Evolutionary conservation across 2,888 invertebrate species (phyloP), one percentile per base, ranked within the genome.

Genomic region (Leptopilina drosophilae): DNA sequence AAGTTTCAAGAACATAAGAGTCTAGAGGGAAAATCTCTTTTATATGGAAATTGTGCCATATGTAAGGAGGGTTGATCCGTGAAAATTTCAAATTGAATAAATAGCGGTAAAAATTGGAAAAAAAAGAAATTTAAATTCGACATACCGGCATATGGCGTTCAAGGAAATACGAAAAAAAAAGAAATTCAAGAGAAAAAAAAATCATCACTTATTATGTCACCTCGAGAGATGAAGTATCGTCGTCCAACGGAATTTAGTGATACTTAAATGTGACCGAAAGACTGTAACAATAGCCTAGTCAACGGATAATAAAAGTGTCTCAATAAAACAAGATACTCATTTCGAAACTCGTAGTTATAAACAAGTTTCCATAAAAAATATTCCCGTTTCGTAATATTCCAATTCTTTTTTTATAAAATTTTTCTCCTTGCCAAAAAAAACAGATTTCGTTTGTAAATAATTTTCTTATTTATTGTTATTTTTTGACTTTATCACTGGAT

Each of bases 221-320:
- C 20, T 12, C 2, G 3, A 8, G 26, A 14, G 69, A 69, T 69
- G 26, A 69, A 69, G 53, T 56, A 59, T 56, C 53, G 56, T 56
- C 56, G 62, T 40, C 56, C 56, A 73, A 73, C 11, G 53, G 56
- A 73, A 73, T 73, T 73, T 73, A 73, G 56, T 15, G 40, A 56
- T 56, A 33, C 73, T 69, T 69, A 69, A 69, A 69, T 26, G 69
- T 14, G 69, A 53, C 53, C 49, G 69, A 69, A 53, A 53, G 69
- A 53, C 69, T 33, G 26, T 26, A 69, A 69, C 53, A 69, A 69
- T 69, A 26, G 53, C 69, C 26, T 53, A 69, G 69, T 53, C 69
- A 69, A 53, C 69, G 69, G 53, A 69, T 53, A 69, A 69, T 69
- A 69, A 69, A 69, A 69, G 53, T 14, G 69, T 53, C 69, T 53